These are phyloP conservation scores for Troglohyphantes excavatus DNA, from an alignment of 2,888 invertebrate genomes.

Conservation along the genomic window DNA sequence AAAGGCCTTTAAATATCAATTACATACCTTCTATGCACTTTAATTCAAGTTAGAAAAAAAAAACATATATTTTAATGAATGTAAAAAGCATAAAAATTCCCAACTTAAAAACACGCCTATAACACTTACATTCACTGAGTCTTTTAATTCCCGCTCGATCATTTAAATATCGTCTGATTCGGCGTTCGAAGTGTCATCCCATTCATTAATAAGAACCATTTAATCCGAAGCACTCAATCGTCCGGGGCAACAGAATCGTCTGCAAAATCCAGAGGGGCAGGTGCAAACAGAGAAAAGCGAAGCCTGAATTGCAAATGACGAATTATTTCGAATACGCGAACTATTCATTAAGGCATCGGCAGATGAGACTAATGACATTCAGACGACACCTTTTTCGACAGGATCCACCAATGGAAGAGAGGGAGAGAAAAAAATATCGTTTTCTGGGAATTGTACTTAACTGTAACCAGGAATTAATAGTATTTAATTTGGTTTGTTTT, in stretches of 20 bases:
- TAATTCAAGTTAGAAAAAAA: too few species aligned
- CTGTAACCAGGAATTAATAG: conserved; percentile 23
- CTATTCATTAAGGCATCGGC: conserved; percentile 53
- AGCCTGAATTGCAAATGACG: conserved; percentile 70
- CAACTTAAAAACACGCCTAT: too few species aligned
- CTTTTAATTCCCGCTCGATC: neutral
- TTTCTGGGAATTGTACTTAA: conserved; percentile 2
- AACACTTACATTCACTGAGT: neutral
- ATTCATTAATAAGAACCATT: conserved; percentile 41
- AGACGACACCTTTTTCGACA: conserved; percentile 43
- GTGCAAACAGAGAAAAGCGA: conserved; percentile 42
- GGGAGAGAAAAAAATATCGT: neutral
- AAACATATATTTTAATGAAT: too few species aligned
- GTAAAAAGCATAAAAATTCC: too few species aligned
- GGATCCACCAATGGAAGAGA: neutral
- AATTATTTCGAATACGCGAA: conserved; percentile 59
- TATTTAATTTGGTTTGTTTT: neutral
- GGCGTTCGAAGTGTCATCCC: conserved; percentile 10
- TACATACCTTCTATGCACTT: too few species aligned
- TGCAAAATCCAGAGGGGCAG: conserved; percentile 50
- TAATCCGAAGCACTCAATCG: conserved; percentile 26
- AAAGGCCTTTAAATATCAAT: too few species aligned
- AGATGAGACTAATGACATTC: conserved; percentile 40
- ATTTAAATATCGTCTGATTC: conserved; percentile 17
- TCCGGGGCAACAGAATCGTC: conserved; percentile 21